Conservation (phyloP, 2,888 invertebrate genomes). For the Pemphredon lugubris region DNA sequence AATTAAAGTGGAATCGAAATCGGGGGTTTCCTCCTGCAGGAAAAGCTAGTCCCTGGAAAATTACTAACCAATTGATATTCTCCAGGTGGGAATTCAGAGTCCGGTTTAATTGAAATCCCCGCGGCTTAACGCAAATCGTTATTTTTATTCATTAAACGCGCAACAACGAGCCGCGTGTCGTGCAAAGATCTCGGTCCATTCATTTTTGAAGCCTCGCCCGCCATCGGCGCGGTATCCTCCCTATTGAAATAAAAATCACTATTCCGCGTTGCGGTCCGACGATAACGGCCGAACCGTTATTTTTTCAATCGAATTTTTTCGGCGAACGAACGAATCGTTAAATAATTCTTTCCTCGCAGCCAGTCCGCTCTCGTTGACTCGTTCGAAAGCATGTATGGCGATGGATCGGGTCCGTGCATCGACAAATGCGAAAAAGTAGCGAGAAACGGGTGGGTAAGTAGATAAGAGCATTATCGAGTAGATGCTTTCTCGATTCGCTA, state of each 20-base stretch:
- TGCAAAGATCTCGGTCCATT: conserved; percentile 4
- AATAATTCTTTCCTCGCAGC: background rate
- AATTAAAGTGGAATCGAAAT: conserved; percentile 55
- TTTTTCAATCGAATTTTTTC: background rate
- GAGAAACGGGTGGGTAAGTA: conserved; percentile 12
- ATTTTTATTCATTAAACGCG: conserved; percentile 24
- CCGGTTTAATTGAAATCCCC: conserved; percentile 39
- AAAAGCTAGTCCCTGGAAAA: conserved; percentile 31
- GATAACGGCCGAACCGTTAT: background rate
- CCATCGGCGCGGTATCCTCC: conserved; percentile 18
- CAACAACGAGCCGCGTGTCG: conserved; percentile 4
- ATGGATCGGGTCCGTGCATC: too few species aligned
- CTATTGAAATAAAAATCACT: conserved; percentile 39
- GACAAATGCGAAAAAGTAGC: too few species aligned
- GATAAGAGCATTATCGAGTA: conserved; percentile 29
- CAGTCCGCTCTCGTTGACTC: background rate
- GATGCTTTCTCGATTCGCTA: background rate
- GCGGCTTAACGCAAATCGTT: conserved; percentile 37
- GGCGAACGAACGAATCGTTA: too few species aligned
- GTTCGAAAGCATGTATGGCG: too few species aligned
- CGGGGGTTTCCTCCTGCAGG: conserved; percentile 20
- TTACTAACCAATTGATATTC: conserved; percentile 51
- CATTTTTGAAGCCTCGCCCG: conserved; percentile 2
- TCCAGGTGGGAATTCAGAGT: conserved; percentile 44
- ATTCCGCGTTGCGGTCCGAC: background rate